Percentiles rank a stretch among this genome's conserved stretches.
These are phyloP conservation scores for Casuarius casuarius DNA, from an alignment of 2,113 vertebrate genomes.

Conservation along the genomic window DNA sequence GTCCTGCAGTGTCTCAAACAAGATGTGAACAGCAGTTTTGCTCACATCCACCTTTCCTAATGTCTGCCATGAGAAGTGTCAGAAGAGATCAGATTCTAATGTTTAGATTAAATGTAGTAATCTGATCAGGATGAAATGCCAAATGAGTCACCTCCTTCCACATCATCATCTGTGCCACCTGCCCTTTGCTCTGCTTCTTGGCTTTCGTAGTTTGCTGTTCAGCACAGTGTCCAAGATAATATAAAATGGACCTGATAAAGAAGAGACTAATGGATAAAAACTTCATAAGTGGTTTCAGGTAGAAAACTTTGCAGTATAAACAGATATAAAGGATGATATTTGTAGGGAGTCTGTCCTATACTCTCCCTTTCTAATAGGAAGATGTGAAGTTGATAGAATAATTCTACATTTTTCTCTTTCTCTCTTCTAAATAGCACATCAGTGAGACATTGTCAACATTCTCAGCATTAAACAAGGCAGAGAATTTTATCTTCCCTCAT, in stretches of 20 bases:
- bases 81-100: conserved; percentile 4
- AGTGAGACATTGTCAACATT: conserved; percentile 7
- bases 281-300: not conserved
- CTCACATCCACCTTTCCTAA: not conserved
- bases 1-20: not conserved
- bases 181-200: conserved; percentile 54
- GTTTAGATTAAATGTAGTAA: conserved; percentile 65
- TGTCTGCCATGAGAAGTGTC: conserved; percentile 26
- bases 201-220: conserved; percentile 29
- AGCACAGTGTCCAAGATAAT: conserved; percentile 8
- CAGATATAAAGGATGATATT: conserved; percentile 38
- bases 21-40: not conserved
- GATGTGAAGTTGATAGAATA: conserved; percentile 38
- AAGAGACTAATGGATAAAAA: conserved; percentile 36
- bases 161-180: conserved; percentile 43
- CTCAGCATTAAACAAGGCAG: conserved; percentile 25
- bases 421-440: conserved; percentile 47
- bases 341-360: not conserved
- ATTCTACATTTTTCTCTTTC: conserved; percentile 33
- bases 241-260: conserved; percentile 29
- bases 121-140: conserved; percentile 65
- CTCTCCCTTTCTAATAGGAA: conserved; percentile 13
- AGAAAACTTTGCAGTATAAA: not conserved
- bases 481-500: conserved; percentile 4
- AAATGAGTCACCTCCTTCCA: conserved; percentile 67